Evolutionary conservation across 1,140 invertebrate species (phyloP).

Genomic region (Bombus huntii): DNA sequence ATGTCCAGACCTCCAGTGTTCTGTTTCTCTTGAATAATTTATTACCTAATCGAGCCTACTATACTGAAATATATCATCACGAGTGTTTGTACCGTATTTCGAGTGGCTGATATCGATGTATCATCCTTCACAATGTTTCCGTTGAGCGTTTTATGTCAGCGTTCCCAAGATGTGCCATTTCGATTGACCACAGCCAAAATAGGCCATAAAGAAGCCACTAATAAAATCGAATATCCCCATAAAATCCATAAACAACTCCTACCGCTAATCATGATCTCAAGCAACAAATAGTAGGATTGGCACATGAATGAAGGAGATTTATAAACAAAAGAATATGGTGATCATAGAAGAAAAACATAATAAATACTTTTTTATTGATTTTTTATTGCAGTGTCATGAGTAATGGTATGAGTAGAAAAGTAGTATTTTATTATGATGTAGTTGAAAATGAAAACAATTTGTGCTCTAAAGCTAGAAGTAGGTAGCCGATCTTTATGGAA

Average conservation of each 20-base stretch:
- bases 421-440: not conserved
- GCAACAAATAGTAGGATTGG: too few species aligned
- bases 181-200: too few species aligned
- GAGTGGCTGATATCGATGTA: conserved; percentile 31
- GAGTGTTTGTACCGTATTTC: conserved; percentile 36
- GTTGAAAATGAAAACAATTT: not conserved
- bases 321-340: too few species aligned
- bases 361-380: too few species aligned
- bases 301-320: too few species aligned
- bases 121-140: conserved; percentile 25
- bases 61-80: conserved; percentile 36
- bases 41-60: conserved; percentile 23
- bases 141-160: conserved; percentile 19
- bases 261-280: not conserved
- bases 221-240: not conserved
- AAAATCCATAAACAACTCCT: not conserved
- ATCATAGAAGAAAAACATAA: too few species aligned
- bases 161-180: not conserved
- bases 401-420: not conserved
- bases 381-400: too few species aligned
- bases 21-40: conserved; percentile 31
- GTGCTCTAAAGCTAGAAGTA: not conserved
- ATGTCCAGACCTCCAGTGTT: conserved; percentile 10
- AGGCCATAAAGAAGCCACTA: not conserved
- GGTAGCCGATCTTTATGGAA: too few species aligned